Evolutionary conservation across 1,140 invertebrate genomes (phyloP), one percentile per base, ranked within the genome.

Genomic region (Drosophila nigrodunni): DNA sequence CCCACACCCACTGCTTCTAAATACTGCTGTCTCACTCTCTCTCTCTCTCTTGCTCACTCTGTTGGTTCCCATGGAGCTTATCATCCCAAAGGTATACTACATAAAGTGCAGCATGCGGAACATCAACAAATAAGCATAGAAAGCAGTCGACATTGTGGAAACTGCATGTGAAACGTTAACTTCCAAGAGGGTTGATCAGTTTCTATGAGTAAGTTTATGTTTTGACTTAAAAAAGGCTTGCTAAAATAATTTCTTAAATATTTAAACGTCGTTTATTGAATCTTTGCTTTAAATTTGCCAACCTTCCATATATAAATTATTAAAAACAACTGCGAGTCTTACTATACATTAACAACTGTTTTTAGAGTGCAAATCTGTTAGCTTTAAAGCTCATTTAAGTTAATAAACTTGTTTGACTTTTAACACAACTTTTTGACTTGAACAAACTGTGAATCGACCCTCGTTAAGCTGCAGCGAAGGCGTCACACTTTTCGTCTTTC

Each of bases 91-190:
- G 49, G 65, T 54, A 69, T 61, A 55, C 21, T 46, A 54, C 55
- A 67, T 68, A 73, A 60, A 52, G 55, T 60, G 64, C 73, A 50
- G 62, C 55, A 67, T 11, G 67, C 58, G 58, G 55, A 58, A 54
- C 52, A 73, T 67, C 64, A 76, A 76, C 74, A 76, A 76, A 76
- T 76, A 71, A 64, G 68, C 67, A 72, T 76, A 59, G 68, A 66
- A 76, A 54, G 68, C 68, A 64, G 61, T 34, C 60, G 37, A 39
- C 64, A 52, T 11, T 67, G 67, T 55, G 47, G 34, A 41, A 67
- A 9, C 44, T 58, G 44, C 54, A 58, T 57, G 49, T 35, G 57
- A 2, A 39, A 43, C 55, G 43, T 2, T 39, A 70, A 25, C 9
- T 46, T 61, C 44, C 15, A n/a, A 47, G 64, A 68, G 54, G 64